These are phyloP conservation scores for Frankliniella intonsa DNA, from an alignment of 2,888 invertebrate genomes.

Conservation along the genomic window DNA sequence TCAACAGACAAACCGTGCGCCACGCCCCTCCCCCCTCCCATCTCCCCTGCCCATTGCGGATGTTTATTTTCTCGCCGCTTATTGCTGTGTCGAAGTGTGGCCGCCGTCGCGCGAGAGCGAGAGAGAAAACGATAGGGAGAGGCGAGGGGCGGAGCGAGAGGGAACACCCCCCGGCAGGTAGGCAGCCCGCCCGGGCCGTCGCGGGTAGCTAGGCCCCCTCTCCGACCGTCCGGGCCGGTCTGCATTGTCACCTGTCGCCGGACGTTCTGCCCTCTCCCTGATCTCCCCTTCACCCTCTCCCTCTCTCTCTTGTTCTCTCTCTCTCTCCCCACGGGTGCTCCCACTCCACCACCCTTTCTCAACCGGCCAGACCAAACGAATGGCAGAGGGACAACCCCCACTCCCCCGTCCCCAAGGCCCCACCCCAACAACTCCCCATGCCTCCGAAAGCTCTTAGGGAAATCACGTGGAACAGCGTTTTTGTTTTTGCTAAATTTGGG, in stretches of 20 bases:
- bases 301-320: conserved; percentile 3
- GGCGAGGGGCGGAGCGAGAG: neutral
- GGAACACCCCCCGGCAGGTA: neutral
- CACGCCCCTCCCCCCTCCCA: neutral
- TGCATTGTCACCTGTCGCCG: too few species aligned
- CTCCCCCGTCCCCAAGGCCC: neutral
- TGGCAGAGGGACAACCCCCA: too few species aligned
- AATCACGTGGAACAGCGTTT: conserved; percentile 16
- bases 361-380: neutral
- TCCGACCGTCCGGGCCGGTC: neutral
- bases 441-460: neutral
- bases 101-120: neutral
- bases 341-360: neutral
- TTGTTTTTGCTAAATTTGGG: conserved; percentile 27
- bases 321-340: neutral
- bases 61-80: conserved; percentile 17
- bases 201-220: neutral
- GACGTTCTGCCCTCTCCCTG: too few species aligned
- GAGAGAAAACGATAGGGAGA: too few species aligned
- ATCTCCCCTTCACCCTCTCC: neutral
- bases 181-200: neutral
- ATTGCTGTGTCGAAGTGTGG: conserved; percentile 24
- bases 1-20: neutral
- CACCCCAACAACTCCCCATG: neutral
- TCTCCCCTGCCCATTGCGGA: neutral